A percentile compares a stretch with the other conserved stretches of the same genome.
phyloP scores from a whole-genome alignment of 2,888 invertebrate species.

The Uropetala carovei region DNA sequence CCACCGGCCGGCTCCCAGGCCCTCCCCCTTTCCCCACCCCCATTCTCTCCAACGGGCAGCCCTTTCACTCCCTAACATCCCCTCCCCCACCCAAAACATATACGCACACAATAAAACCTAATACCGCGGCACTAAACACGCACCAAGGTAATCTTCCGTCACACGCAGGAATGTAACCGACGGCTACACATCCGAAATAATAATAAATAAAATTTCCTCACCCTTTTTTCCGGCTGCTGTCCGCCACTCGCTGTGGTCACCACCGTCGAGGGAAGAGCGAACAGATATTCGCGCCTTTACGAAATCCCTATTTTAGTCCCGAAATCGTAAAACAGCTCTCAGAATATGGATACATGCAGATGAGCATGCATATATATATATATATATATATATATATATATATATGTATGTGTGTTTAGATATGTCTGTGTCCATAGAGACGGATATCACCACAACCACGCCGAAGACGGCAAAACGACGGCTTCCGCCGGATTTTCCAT shows the following conservation, averaged over 20 bases:
- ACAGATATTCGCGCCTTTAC: too few relatives aligned
- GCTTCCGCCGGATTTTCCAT: too few relatives aligned
- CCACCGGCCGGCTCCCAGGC: neutral
- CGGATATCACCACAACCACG: neutral
- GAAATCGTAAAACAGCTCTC: too few relatives aligned
- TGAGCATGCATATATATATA: too few relatives aligned
- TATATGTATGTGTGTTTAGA: too few relatives aligned
- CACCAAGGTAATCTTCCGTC: neutral
- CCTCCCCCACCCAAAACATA: neutral
- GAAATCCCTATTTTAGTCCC: too few relatives aligned
- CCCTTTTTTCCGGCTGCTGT: too few relatives aligned
- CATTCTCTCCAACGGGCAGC: neutral
- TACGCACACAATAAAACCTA: neutral
- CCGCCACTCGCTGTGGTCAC: too few relatives aligned
- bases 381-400: too few relatives aligned
- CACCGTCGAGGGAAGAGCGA: too few relatives aligned
- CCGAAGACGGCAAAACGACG: neutral
- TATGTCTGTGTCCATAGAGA: neutral
- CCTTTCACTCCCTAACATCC: neutral
- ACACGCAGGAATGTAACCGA: neutral
- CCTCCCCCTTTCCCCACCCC: neutral
- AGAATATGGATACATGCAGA: too few relatives aligned
- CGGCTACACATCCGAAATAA: neutral
- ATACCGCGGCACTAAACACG: neutral
- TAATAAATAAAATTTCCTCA: too few relatives aligned